These are phyloP conservation scores for Calameuta idolon DNA, from an alignment of 2,888 invertebrate species.

Conservation along the genomic window DNA sequence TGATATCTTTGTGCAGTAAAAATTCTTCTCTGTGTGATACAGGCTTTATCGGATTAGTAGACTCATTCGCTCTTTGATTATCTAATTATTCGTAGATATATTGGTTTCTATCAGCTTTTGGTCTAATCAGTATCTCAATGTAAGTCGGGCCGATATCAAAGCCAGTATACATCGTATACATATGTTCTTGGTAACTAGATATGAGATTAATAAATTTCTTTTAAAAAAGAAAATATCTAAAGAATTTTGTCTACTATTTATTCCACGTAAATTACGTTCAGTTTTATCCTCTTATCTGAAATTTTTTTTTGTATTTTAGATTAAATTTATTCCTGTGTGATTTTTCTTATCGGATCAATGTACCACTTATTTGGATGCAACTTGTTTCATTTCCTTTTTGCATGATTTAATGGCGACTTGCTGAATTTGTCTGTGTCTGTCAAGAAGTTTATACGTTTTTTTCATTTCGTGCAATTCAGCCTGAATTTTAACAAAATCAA, in stretches of 20 bases:
- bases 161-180: not conserved
- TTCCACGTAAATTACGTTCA: not conserved
- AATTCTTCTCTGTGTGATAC: not conserved
- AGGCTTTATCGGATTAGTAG: not conserved
- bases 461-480: slow-evolving; percentile 69
- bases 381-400: slow-evolving; percentile 12
- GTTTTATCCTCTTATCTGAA: not conserved
- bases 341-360: not conserved
- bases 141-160: not conserved
- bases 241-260: not conserved
- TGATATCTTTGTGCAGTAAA: not conserved
- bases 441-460: slow-evolving; percentile 62
- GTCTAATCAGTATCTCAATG: not conserved
- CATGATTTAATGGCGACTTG: slow-evolving; percentile 25
- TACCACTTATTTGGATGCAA: not conserved
- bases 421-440: slow-evolving; percentile 48
- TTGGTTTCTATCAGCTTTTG: not conserved
- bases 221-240: not conserved
- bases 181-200: not conserved
- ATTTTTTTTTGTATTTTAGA: not conserved
- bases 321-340: not conserved
- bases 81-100: not conserved
- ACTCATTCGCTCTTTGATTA: not conserved
- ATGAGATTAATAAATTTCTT: not conserved
- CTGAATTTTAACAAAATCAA: slow-evolving; percentile 72